A percentile compares a stretch with the other conserved stretches of the same genome.
Evolutionary conservation across 2,888 invertebrate species (phyloP).

Genomic region (Hyalella azteca): DNA sequence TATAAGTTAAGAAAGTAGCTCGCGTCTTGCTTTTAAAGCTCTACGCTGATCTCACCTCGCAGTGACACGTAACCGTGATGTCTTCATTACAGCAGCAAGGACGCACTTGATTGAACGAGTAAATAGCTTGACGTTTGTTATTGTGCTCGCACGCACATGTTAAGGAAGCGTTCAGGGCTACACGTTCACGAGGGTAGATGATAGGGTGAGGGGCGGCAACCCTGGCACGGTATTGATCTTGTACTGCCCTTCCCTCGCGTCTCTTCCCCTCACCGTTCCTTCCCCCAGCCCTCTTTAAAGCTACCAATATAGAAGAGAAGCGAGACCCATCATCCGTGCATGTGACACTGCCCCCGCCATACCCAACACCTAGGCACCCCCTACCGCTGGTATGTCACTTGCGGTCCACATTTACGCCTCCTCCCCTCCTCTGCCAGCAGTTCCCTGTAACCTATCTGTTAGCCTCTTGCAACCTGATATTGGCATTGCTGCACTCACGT

Average conservation of each 20-base stretch:
- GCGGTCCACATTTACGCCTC: background rate
- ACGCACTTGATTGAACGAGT: too few species aligned
- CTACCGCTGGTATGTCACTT: background rate
- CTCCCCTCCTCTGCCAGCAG: background rate
- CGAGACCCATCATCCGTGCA: background rate
- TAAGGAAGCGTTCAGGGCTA: background rate
- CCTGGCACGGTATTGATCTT: conserved; percentile 29
- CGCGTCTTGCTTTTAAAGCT: too few species aligned
- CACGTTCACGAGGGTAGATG: conserved; percentile 14
- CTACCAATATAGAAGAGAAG: background rate
- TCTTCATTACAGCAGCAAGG: too few species aligned
- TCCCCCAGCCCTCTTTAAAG: background rate
- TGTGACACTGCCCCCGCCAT: too few species aligned
- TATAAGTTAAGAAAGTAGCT: too few species aligned
- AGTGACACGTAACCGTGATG: too few species aligned
- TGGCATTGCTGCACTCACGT: too few species aligned
- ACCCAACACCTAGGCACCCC: too few species aligned
- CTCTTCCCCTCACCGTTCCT: conserved; percentile 1
- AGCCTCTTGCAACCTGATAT: too few species aligned
- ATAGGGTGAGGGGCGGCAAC: background rate
- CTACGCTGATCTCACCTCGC: too few species aligned
- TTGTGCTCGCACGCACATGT: background rate
- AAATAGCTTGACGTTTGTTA: too few species aligned
- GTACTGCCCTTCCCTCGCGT: conserved; percentile 2
- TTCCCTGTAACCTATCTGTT: too few species aligned